Conservation (phyloP, 2,888 invertebrate genomes). For the Pomacea canaliculata region DNA sequence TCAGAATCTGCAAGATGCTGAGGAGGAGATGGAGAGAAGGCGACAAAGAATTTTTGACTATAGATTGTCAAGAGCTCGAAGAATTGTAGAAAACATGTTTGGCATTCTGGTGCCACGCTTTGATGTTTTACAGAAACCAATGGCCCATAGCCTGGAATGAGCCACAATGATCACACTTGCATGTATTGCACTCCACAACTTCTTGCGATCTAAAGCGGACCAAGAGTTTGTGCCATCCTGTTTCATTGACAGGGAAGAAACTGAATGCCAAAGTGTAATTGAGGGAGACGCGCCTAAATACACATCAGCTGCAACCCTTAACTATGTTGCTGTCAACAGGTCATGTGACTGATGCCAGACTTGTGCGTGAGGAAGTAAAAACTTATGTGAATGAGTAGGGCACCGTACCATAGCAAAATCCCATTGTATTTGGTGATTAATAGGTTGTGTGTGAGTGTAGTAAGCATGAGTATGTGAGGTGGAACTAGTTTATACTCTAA, state of each 20-base stretch:
- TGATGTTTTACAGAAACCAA: neutral
- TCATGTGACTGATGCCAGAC: slow-evolving; percentile 2
- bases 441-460: neutral
- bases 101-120: slow-evolving; percentile 2
- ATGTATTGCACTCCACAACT: too few relatives aligned
- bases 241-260: too few relatives aligned
- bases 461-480: too few relatives aligned
- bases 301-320: neutral
- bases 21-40: neutral
- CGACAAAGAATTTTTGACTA: slow-evolving; percentile 6
- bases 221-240: too few relatives aligned
- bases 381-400: too few relatives aligned
- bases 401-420: too few relatives aligned
- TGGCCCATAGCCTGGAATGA: too few relatives aligned
- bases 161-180: too few relatives aligned
- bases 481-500: too few relatives aligned
- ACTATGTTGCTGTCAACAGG: neutral
- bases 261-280: neutral
- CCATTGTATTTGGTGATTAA: too few relatives aligned
- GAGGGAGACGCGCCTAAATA: neutral
- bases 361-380: too few relatives aligned
- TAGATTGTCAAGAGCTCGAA: slow-evolving; percentile 6
- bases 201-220: too few relatives aligned
- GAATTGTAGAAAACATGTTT: neutral
- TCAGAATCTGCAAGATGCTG: neutral